Conservation (phyloP, 64 coral and sea anemone genomes). For the Trachythela sp. region DNA sequence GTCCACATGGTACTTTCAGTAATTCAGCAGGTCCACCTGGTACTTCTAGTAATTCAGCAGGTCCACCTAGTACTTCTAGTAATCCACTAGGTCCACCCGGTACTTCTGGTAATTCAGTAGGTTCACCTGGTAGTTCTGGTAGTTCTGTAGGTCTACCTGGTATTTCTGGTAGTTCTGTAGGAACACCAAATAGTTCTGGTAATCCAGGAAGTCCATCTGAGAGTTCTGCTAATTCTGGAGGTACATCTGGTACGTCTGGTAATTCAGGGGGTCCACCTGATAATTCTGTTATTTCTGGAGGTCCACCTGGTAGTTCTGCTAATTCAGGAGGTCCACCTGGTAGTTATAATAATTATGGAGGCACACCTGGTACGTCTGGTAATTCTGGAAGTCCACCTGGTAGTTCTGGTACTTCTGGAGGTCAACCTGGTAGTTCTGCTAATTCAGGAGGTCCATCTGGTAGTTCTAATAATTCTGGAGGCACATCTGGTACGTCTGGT, state of each 20-base stretch:
- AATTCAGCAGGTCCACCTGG: background rate
- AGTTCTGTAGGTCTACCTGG: background rate
- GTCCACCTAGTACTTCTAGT: no score
- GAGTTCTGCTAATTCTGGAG: no score
- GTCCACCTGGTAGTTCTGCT: no score
- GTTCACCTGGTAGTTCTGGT: no score
- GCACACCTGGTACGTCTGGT: background rate
- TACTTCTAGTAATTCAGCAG: no score
- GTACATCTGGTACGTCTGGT: no score
- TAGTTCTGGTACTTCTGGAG: background rate
- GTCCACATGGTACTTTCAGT: background rate
- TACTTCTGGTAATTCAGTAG: no score
- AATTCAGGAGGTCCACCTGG: no score
- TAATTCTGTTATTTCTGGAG: no score
- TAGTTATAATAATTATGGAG: background rate
- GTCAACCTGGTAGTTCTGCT: background rate
- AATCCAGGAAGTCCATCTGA: background rate
- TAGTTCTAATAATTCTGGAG: background rate
- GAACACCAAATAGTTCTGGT: background rate
- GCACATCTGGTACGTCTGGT: background rate
- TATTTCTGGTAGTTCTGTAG: no score
- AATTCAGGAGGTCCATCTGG: background rate
- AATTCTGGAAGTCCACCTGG: background rate
- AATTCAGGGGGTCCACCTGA: no score
- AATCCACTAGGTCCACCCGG: no score